Evolutionary conservation across 1,140 invertebrate species (phyloP), one percentile per base, ranked within the genome.

Genomic region (Tyrophagus putrescentiae): DNA sequence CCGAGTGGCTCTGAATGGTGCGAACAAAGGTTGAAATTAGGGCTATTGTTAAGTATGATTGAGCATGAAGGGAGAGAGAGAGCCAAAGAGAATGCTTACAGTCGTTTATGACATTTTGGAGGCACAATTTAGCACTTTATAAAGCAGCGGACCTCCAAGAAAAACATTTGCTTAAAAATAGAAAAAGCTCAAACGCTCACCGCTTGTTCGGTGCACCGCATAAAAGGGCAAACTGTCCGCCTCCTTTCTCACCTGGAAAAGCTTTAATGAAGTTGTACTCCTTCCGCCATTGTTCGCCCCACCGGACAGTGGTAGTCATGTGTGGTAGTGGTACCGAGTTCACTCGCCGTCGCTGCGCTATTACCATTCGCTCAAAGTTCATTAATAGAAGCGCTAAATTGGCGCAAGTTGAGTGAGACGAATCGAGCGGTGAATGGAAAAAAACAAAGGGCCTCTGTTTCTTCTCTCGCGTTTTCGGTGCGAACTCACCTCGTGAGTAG

Each of bases 41-140:
- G 31, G 7, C 45, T 18, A 48, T 48, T 48, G 45, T 48, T 48
- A 48, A 48, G 45, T 48, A 48, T 48, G 45, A 48, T 48, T 48
- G 45, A 48, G 45, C 45, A 48, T 48, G 45, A 48, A 48, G 45
- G n/a, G n/a, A n/a, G n/a, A n/a, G n/a, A n/a, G n/a, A 6, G 45
- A 48, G 45, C 21, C 45, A 25, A 48, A 48, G 23, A 48, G 45
- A 48, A 48, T 13, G 21, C 36, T 39, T 39, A 48, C 31, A 29
- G 18, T 48, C 45, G 45, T 48, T 48, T 48, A 48, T 48, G 45
- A 48, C 45, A 48, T 48, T 39, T 48, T 48, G 45, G 45, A 48
- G 45, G 45, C 45, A 48, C 45, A 48, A 48, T 48, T 48, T 48
- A 18, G 45, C 45, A 48, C 45, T 48, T 7, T 48, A 48, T 48